These are phyloP conservation scores for Conopomorpha cramerella DNA, from an alignment of 1,140 invertebrate species.

Conservation along the genomic window DNA sequence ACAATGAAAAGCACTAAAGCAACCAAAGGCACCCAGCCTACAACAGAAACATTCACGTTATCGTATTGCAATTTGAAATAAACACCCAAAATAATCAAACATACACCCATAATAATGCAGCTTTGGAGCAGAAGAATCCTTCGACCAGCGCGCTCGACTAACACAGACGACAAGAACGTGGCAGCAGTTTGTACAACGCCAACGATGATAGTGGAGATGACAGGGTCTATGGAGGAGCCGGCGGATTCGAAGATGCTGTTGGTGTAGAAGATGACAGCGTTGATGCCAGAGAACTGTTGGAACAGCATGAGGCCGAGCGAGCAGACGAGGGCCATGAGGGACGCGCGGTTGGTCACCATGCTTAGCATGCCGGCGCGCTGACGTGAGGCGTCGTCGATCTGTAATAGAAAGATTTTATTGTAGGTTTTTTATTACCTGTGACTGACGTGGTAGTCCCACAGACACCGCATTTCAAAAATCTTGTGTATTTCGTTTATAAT, in stretches of 20 bases:
- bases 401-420: too few species aligned
- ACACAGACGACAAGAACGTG: constrained; percentile 63
- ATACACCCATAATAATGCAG: constrained; percentile 59
- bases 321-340: constrained; percentile 59
- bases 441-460: too few species aligned
- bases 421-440: too few species aligned
- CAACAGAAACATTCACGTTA: constrained; percentile 28
- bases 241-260: constrained; percentile 67
- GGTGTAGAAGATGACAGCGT: constrained; percentile 77
- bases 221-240: constrained; percentile 58
- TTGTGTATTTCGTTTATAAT: too few species aligned
- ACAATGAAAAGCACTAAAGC: constrained; percentile 65
- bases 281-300: constrained; percentile 76
- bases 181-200: constrained; percentile 68
- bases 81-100: constrained; percentile 50
- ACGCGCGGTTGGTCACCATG: too few species aligned
- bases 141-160: constrained; percentile 74
- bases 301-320: constrained; percentile 67
- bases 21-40: constrained; percentile 64
- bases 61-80: constrained; percentile 62
- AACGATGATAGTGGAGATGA: constrained; percentile 71
- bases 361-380: too few species aligned
- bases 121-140: constrained; percentile 69
- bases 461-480: too few species aligned
- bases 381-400: constrained; percentile 19